phyloP scores from a whole-genome alignment of 2,797 vertebrate genomes.

The Mycteria americana region DNA sequence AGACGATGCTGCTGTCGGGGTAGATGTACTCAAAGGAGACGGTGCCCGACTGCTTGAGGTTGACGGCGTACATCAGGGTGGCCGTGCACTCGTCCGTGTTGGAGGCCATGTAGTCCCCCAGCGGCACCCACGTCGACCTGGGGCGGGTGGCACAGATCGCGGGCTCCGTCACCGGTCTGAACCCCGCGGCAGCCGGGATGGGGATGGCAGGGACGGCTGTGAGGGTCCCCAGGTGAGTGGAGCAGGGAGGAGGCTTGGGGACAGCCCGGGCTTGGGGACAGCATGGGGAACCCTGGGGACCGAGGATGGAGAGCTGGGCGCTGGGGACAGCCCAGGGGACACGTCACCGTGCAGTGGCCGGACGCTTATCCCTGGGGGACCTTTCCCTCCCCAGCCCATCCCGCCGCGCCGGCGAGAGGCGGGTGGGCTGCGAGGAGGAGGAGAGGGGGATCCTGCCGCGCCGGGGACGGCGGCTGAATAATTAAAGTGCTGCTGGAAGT shows the following conservation, averaged over 20 bases:
- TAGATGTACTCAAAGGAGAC: constrained; percentile 93
- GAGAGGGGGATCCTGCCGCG: neutral
- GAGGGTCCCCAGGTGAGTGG: neutral
- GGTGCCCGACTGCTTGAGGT: constrained; percentile 88
- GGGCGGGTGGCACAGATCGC: neutral
- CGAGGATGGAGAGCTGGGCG: neutral
- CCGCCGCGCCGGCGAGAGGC: accelerated
- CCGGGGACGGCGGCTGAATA: constrained; percentile 26
- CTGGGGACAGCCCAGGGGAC: neutral
- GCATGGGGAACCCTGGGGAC: neutral
- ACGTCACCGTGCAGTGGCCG: neutral
- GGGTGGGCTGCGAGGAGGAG: neutral
- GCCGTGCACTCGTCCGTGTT: constrained; percentile 94
- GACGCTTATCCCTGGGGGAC: neutral
- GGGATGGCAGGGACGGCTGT: neutral
- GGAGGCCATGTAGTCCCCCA: constrained; percentile 87
- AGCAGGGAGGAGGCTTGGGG: neutral
- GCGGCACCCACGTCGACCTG: constrained; percentile 90
- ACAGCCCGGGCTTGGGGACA: neutral
- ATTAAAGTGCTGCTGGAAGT: constrained; percentile 30
- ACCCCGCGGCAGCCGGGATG: accelerated
- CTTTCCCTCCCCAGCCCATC: accelerated
- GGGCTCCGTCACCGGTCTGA: neutral
- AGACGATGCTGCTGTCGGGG: constrained; percentile 88
- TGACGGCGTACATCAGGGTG: constrained; percentile 89